Evolutionary conservation across 2,888 invertebrate species (phyloP), one percentile per base, ranked within the genome.

Genomic region (Stenoptilia bipunctidactyla): DNA sequence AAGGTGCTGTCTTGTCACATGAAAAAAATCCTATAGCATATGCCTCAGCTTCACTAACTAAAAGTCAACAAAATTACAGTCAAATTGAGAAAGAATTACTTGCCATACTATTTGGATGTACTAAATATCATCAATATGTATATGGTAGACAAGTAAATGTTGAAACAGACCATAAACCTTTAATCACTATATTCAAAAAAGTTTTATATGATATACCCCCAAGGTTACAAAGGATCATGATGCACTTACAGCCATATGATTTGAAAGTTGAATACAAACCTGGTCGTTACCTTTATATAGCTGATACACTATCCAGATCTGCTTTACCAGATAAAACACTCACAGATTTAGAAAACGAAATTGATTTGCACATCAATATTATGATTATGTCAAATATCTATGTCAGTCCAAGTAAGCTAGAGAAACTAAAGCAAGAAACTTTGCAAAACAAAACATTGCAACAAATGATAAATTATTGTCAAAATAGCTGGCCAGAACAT

Each of bases 401-500:
- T 13, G 41, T 41, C 15, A 38, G 38, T 35, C 10, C n/a, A 8
- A 13, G 38, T 15, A 38, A 38, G 30, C 15, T 38, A 10, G 2
- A 30, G 15, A 13, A 35, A 38, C 20, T 45, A 4, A 5, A 40
- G 14, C 13, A 30, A 6, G 3, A 27, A 13, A 43, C 40, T 30
- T n/a, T 2, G 10, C 9, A 40, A 15, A 38, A 40, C 13, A 2
- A 15, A 13, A 10, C 6, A 12, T 20, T 40, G 15, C 9, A 9
- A 2, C 9, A n/a, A 39, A 15, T 47, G 8, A 43, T 45, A 6
- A n/a, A 40, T 4, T 48, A 41, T 27, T 42, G 41, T 39, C 15
- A 43, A 35, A 35, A 36, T 27, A 42, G 45, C 9, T 46, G 42
- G 42, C 46, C 46, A 34, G 40, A 41, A 34, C 37, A 42, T 25